Conservation (phyloP, 2,797 vertebrate genomes). For the Chrosomus eos region DNA sequence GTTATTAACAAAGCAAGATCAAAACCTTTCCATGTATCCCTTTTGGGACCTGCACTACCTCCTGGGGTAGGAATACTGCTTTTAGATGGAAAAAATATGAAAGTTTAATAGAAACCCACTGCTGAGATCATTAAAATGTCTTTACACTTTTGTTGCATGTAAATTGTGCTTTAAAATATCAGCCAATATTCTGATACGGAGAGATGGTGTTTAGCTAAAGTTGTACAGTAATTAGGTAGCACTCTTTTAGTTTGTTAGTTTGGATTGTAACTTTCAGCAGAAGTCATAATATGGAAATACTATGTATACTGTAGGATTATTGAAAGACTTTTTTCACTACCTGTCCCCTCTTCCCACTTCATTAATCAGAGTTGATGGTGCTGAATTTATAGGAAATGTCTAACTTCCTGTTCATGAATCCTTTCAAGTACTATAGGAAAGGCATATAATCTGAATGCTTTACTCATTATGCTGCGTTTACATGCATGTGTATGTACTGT, state of each 20-base stretch:
- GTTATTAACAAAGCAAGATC: not conserved
- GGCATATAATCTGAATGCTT: slow-evolving; percentile 55
- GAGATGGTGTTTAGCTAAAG: not conserved
- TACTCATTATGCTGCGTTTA: not conserved
- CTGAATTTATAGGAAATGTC: slow-evolving; percentile 65
- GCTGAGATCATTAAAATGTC: not conserved
- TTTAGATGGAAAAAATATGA: not conserved
- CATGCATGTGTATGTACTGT: not conserved
- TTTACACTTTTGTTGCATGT: not conserved
- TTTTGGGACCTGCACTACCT: not conserved
- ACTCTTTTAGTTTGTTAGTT: not conserved
- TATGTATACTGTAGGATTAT: not conserved
- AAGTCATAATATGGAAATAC: slow-evolving; percentile 7
- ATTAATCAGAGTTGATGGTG: slow-evolving; percentile 57
- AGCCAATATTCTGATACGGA: not conserved
- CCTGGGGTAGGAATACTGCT: not conserved
- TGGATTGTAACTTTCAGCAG: not conserved
- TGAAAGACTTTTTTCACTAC: not conserved
- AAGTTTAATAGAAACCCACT: not conserved
- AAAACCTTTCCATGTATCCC: not conserved
- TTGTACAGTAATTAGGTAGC: not conserved
- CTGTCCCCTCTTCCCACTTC: not conserved
- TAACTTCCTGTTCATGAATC: slow-evolving; percentile 65
- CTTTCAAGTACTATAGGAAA: slow-evolving; percentile 50
- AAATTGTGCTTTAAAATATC: slow-evolving; percentile 12